A percentile compares a stretch with the other conserved stretches of the same genome.
phyloP scores from a whole-genome alignment of 2,113 vertebrate species.

The Hemibagrus wyckioides region DNA sequence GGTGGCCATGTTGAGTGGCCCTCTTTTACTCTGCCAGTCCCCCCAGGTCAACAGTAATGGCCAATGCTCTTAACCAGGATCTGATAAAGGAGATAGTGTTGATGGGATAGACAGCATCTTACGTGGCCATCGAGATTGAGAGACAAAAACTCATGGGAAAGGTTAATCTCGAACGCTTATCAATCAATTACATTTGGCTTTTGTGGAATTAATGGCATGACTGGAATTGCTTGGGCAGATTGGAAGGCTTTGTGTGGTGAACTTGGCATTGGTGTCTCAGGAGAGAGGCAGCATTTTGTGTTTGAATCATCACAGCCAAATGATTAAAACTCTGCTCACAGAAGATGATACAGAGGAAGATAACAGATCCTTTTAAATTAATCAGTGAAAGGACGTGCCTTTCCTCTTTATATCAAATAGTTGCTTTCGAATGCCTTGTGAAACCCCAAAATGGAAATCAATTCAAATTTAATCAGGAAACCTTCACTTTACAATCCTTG shows the following conservation, averaged over 20 bases:
- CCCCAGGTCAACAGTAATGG: slow-evolving; percentile 67
- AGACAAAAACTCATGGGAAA: slow-evolving; percentile 52
- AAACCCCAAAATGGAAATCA: slow-evolving; percentile 29
- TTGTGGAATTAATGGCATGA: slow-evolving; percentile 59
- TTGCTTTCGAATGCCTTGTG: slow-evolving; percentile 30
- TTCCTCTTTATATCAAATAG: slow-evolving; percentile 29
- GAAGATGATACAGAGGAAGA: slow-evolving; percentile 53
- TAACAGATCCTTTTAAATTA: slow-evolving; percentile 51
- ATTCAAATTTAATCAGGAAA: slow-evolving; percentile 37
- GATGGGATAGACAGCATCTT: slow-evolving; percentile 65
- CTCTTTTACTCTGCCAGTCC: slow-evolving; percentile 68
- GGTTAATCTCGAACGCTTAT: slow-evolving; percentile 55
- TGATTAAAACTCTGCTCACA: slow-evolving; percentile 47
- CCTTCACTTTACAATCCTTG: slow-evolving; percentile 36
- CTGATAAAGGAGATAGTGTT: slow-evolving; percentile 59
- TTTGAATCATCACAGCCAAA: slow-evolving; percentile 49
- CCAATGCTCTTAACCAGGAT: slow-evolving; percentile 64
- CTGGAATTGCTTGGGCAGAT: slow-evolving; percentile 50
- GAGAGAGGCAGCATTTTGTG: slow-evolving; percentile 50
- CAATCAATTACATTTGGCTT: slow-evolving; percentile 62
- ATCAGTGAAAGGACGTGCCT: slow-evolving; percentile 42
- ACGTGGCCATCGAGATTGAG: slow-evolving; percentile 61
- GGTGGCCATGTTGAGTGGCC: slow-evolving; percentile 48
- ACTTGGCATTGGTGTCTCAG: slow-evolving; percentile 57
- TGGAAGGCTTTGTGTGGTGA: slow-evolving; percentile 55